These are phyloP conservation scores for Lysandra coridon DNA, from an alignment of 2,888 invertebrate genomes.

Conservation along the genomic window DNA sequence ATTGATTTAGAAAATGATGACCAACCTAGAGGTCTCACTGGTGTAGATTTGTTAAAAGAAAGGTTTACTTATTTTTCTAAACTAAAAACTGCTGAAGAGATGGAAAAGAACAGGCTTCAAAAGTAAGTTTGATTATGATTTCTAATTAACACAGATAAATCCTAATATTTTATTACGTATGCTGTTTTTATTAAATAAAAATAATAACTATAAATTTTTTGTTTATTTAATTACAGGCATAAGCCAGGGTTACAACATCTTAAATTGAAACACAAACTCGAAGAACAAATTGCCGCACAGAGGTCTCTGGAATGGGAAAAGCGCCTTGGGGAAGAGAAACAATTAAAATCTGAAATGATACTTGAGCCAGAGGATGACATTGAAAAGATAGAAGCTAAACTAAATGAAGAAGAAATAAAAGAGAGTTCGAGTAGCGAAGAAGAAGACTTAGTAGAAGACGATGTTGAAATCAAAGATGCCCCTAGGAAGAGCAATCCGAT, in stretches of 20 bases:
- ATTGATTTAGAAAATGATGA: conserved; percentile 61
- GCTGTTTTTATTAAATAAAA: no score
- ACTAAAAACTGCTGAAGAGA: conserved; percentile 73
- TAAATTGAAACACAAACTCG: conserved; percentile 86
- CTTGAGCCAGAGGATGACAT: conserved; percentile 66
- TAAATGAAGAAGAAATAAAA: conserved; percentile 57
- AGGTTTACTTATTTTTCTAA: conserved; percentile 85
- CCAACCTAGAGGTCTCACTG: conserved; percentile 68
- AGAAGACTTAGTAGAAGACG: conserved; percentile 66
- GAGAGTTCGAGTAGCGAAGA: conserved; percentile 74
- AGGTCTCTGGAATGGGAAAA: conserved; percentile 86
- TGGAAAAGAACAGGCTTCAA: conserved; percentile 78
- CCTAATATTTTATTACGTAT: no score
- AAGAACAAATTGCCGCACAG: conserved; percentile 85
- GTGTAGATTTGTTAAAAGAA: conserved; percentile 84
- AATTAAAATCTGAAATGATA: conserved; percentile 66
- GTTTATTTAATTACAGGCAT: conserved; percentile 52
- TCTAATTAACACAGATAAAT: conserved; percentile 13
- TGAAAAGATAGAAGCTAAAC: conserved; percentile 65
- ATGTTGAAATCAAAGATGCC: conserved; percentile 49
- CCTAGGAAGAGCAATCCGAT: conserved; percentile 65
- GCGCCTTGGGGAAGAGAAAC: conserved; percentile 76
- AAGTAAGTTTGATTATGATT: conserved; percentile 61
- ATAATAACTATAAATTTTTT: neutral
- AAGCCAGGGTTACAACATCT: conserved; percentile 86